Evolutionary conservation across 2,113 vertebrate genomes (phyloP), one percentile per base, ranked within the genome.

Genomic region (Craseonycteris thonglongyai): DNA sequence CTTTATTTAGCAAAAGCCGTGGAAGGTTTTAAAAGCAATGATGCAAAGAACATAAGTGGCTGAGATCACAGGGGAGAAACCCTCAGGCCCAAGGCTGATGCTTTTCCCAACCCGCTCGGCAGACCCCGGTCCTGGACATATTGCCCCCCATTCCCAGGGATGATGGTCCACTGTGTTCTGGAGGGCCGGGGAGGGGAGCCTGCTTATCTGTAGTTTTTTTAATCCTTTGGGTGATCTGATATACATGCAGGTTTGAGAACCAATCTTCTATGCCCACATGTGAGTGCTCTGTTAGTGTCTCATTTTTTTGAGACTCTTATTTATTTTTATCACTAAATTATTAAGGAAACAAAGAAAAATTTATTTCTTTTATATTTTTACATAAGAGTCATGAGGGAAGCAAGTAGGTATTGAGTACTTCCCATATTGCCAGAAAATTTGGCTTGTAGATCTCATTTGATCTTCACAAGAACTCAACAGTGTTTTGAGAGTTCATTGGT

Each of bases 1-100:
- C 97, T 94, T 97, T 97, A 92, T 95, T 95, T 96, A 95, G 94
- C 68, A 75, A 93, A 96, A 92, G 56, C 78, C n/a, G 33, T 75
- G 72, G 61, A 89, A 91, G 91, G 19, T 91, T 95, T 88, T 88
- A 47, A 95, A 92, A 93, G 79, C 86, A 83, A 38, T 38, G 63
- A 66, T 83, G 40, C 65, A 45, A 81, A 82, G 59, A 93, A 59
- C 35, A 45, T 2, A 8, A 85, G 68, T 79, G 45, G n/a, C 81
- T 88, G 42, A 72, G 68, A 65, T 21, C n/a, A 21, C 6, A 72
- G 38, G 26, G 47, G 45, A 80, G n/a, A 86, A 49, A 19, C 45
- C n/a, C n/a, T 75, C 35, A 33, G 54, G 33, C 66, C 28, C 4
- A 49, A 9, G 3, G 49, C 22, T 21, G 0, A 3, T 47, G 19